Base-by-base conservation (phyloP, 2,888 invertebrate species). In the Ecdyonurus torrentis region DNA sequence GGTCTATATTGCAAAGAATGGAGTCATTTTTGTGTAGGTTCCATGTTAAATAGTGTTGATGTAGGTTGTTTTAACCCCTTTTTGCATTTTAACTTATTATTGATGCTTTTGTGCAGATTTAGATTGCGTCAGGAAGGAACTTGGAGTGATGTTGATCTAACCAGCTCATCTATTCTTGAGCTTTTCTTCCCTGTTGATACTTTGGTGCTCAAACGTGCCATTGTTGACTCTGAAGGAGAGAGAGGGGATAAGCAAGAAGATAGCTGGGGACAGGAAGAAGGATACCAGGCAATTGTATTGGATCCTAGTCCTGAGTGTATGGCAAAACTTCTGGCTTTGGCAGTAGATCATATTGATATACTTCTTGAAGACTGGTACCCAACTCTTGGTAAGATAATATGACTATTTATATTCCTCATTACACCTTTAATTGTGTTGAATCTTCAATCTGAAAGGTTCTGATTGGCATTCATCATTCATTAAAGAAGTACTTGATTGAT, bases 311-410 rank as follows among this genome's bases (percentile, higher is more conserved):
- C 85, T 5, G 88, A 91, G 71, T 84, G 85, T 58, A 81, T 91
- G 66, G 85, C 92, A 0, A 89, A 90, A 70, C 75, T 96, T 19
- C 74, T 96, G 63, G 91, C 96, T 0, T 76, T 95, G 25, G 84
- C 92, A 2, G 92, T 97, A 0, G 97, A 97, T 74, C 95, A 97
- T 72, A 89, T 99, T 66, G 99, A 99, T 74, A 85, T 95, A 61
- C 77, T 99, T 60, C 78, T 99, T 0, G 98, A 99, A 74, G 98
- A 99, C 76, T 99, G 98, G 98, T 98, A 95, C 74, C 97, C 96
- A 0, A 92, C 93, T 0, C 77, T 96, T 63, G 82, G 81, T 79
- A 61, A 73, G 7, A 37, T 10, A 37, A 37, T 37, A 15, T 37
- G 7, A 37, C 37, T 37, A n/a, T n/a, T n/a, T n/a, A n/a, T n/a